Evolutionary conservation across 1,140 invertebrate genomes (phyloP), one percentile per base, ranked within the genome.

Genomic region (Drosophila ironensis): DNA sequence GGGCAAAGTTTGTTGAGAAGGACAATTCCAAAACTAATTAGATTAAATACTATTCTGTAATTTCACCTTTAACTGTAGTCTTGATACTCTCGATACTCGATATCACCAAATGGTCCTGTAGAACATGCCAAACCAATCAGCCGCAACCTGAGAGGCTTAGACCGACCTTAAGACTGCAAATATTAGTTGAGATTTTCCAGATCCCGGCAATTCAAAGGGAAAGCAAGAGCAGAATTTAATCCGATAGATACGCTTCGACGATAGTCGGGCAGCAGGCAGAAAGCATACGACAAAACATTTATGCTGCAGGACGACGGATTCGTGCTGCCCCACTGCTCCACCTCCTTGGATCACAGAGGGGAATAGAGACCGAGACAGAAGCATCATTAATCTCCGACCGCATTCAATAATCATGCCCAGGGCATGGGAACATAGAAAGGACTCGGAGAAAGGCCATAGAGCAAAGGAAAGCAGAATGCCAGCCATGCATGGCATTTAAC

Each of bases 331-430:
- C n/a, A n/a, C n/a, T n/a, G n/a, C n/a, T n/a, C n/a, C n/a, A n/a
- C n/a, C n/a, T n/a, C n/a, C n/a, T n/a, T n/a, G n/a, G n/a, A 38
- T 51, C 46, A 47, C 37, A 38, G 47, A 52, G 14, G 33, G 30
- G 27, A 51, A 46, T 16, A 27, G 40, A 75, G 44, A 45, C 40
- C 30, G 17, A 53, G 63, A 35, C 72, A 54, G 71, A 30, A 41
- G 73, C 64, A 73, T 77, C 78, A 82, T 82, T 82, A 78, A 84
- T 82, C 80, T 84, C 82, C 80, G 74, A 82, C 78, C 78, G 59
- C 78, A 82, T 82, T 82, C 80, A 82, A 82, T 82, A 82, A 82
- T 82, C 78, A 84, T 77, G 57, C n/a, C n/a, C 69, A 84, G 56
- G 48, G 41, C 11, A 46, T 14, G 48, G 38, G 30, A 11, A 27